Percentiles rank a stretch among this genome's conserved stretches.
Evolutionary conservation across 2,113 vertebrate genomes (phyloP).

Genomic region (Bubo blakistoni): DNA sequence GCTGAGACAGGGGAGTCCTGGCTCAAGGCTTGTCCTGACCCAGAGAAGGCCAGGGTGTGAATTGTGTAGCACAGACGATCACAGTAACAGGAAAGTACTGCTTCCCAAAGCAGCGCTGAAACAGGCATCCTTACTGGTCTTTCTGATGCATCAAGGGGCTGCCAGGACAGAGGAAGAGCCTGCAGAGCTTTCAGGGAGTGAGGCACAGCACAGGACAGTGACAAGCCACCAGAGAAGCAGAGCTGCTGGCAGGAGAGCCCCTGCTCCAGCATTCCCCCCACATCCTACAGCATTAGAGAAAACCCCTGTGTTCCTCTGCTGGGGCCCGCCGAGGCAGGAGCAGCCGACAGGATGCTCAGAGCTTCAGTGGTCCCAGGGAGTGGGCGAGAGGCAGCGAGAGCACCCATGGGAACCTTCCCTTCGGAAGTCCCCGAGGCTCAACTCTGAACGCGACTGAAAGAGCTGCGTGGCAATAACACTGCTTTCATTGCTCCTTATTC

Average conservation of each 20-base stretch:
- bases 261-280: neutral
- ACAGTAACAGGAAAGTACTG: neutral
- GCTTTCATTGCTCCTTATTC: neutral
- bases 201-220: neutral
- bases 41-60: neutral
- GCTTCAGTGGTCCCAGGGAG: accelerated
- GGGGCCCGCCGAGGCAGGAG: neutral
- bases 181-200: neutral
- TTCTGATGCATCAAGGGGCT: neutral
- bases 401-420: neutral
- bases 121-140: accelerated
- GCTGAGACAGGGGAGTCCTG: neutral
- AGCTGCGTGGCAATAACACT: neutral
- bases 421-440: neutral
- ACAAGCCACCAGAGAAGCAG: neutral
- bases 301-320: accelerated
- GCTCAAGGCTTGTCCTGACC: neutral
- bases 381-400: neutral
- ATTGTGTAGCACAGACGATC: accelerated
- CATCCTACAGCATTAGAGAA: neutral
- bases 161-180: neutral
- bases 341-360: accelerated
- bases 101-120: neutral
- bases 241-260: neutral
- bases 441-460: neutral